Conservation (phyloP, 2,888 invertebrate species). For the Ornithoptera priamus region DNA sequence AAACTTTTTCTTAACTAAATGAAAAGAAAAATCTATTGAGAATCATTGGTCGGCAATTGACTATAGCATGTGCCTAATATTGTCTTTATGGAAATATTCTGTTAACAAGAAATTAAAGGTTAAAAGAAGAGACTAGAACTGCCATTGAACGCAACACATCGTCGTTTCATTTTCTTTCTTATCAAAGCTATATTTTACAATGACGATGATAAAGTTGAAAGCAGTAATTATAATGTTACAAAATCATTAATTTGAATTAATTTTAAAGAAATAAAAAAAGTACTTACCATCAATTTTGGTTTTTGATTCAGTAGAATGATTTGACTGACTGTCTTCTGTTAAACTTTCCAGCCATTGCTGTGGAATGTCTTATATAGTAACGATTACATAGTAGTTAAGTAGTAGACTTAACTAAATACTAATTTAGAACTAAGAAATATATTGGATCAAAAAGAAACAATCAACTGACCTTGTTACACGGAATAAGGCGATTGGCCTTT, state of each 20-base stretch:
- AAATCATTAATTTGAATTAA: neutral
- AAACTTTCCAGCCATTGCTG: constrained; percentile 59
- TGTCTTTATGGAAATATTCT: too few relatives aligned
- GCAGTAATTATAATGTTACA: too few relatives aligned
- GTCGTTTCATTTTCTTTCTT: too few relatives aligned
- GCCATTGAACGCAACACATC: too few relatives aligned
- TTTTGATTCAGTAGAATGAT: constrained; percentile 39
- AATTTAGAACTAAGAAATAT: neutral
- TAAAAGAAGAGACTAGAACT: too few relatives aligned
- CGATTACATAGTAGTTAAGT: neutral
- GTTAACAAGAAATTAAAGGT: too few relatives aligned
- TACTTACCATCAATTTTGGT: constrained; percentile 1
- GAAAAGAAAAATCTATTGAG: neutral
- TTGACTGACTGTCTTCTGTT: constrained; percentile 55
- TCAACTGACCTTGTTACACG: constrained; percentile 55
- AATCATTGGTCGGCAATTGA: too few relatives aligned
- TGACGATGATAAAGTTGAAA: too few relatives aligned
- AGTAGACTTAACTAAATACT: too few relatives aligned
- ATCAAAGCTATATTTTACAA: too few relatives aligned
- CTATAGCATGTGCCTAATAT: too few relatives aligned
- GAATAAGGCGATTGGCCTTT: constrained; percentile 63
- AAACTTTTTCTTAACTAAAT: neutral
- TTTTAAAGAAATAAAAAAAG: neutral
- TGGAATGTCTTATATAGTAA: neutral
- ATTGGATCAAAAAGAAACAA: neutral